These are phyloP conservation scores for Mellilla xanthometata DNA, from an alignment of 2,888 invertebrate genomes.

Conservation along the genomic window DNA sequence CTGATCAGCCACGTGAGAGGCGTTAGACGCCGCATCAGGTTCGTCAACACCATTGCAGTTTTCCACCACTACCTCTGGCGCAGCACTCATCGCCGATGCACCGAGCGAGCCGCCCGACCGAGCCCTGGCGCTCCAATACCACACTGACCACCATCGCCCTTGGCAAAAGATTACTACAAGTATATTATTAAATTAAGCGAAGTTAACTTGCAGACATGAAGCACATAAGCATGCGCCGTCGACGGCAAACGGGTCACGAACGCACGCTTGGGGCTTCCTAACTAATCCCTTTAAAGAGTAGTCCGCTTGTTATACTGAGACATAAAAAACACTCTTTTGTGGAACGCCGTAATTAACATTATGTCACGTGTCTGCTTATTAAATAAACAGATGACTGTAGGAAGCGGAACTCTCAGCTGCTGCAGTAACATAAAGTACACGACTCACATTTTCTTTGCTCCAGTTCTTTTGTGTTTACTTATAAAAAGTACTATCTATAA, in stretches of 20 bases:
- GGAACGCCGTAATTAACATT: conserved; percentile 32
- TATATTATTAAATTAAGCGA: conserved; percentile 80
- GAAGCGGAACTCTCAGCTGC: too few species aligned
- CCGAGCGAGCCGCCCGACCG: conserved; percentile 52
- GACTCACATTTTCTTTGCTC: too few species aligned
- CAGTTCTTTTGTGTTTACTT: too few species aligned
- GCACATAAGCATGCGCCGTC: conserved; percentile 71
- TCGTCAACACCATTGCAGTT: conserved; percentile 69
- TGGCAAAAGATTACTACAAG: conserved; percentile 77
- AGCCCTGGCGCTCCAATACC: conserved; percentile 53
- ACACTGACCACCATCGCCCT: conserved; percentile 73
- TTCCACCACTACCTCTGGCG: conserved; percentile 66
- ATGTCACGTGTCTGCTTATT: conserved; percentile 8
- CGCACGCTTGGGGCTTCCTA: conserved; percentile 68
- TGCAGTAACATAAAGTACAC: too few species aligned
- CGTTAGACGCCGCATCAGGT: conserved; percentile 38
- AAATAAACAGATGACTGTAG: too few species aligned
- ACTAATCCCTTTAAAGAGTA: conserved; percentile 76
- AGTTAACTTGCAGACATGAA: conserved; percentile 68
- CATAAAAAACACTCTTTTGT: conserved; percentile 29
- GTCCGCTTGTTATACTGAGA: conserved; percentile 44
- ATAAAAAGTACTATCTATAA: too few species aligned
- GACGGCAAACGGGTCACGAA: conserved; percentile 77
- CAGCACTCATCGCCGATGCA: conserved; percentile 61
- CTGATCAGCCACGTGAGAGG: conserved; percentile 44